Evolutionary conservation across 35 echinoderm and acorn worm genomes (phyloP).

Genomic region (Amphiura filiformis): DNA sequence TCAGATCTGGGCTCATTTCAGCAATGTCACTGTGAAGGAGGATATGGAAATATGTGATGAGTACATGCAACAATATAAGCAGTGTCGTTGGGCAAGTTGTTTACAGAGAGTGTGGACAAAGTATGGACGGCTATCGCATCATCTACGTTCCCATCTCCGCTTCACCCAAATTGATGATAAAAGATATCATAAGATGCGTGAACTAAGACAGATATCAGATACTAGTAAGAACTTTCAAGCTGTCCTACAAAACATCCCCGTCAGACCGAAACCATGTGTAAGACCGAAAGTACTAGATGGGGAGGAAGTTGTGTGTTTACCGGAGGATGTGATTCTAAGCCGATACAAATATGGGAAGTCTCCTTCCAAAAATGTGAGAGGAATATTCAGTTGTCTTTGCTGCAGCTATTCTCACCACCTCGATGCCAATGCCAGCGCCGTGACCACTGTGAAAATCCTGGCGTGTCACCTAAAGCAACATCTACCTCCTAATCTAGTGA

Average conservation of each 20-base stretch:
- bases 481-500: neutral
- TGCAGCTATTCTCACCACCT: neutral
- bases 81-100: neutral
- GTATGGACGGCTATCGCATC: neutral
- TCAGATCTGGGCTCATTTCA: neutral
- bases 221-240: neutral
- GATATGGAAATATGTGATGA: constrained; percentile 2
- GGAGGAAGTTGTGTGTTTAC: neutral
- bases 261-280: neutral
- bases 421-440: neutral
- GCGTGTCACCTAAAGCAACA: neutral
- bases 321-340: neutral
- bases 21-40: neutral
- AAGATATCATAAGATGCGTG: neutral
- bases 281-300: neutral
- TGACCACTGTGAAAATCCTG: neutral
- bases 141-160: neutral
- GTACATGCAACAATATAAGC: constrained; percentile 7
- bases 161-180: neutral
- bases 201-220: neutral
- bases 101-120: neutral
- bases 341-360: neutral
- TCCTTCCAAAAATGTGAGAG: neutral
- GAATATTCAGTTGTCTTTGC: neutral
- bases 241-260: neutral